These are phyloP conservation scores for Ctenosaura bakeri DNA, from an alignment of 2,797 vertebrate species.

Conservation along the genomic window DNA sequence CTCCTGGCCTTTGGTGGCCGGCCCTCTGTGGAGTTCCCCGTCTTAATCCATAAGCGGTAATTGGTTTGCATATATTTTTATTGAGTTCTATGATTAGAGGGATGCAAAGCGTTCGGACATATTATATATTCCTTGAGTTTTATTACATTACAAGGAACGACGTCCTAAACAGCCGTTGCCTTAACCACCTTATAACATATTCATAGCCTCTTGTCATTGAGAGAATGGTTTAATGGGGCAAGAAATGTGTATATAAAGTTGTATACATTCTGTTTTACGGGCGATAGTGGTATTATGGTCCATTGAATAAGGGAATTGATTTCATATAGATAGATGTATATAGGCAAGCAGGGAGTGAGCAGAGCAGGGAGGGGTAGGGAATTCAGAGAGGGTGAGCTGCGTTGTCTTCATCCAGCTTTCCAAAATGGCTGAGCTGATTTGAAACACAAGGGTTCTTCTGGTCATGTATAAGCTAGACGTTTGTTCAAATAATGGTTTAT, in stretches of 20 bases:
- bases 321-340: slow-evolving; percentile 45
- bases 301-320: slow-evolving; percentile 69
- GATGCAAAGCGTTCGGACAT: slow-evolving; percentile 30
- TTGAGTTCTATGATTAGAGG: slow-evolving; percentile 30
- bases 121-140: slow-evolving; percentile 36
- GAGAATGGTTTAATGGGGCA: slow-evolving; percentile 71
- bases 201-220: slow-evolving; percentile 52
- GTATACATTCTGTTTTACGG: slow-evolving; percentile 57
- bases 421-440: neutral
- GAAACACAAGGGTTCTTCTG: neutral
- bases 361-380: slow-evolving; percentile 27
- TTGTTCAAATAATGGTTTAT: neutral
- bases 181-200: slow-evolving; percentile 60
- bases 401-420: neutral
- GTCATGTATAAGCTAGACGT: neutral
- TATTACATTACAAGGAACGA: slow-evolving; percentile 49
- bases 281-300: slow-evolving; percentile 51
- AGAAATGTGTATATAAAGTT: slow-evolving; percentile 62
- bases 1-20: neutral
- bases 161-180: slow-evolving; percentile 52
- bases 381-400: slow-evolving; percentile 17
- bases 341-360: slow-evolving; percentile 33
- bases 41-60: slow-evolving; percentile 2
- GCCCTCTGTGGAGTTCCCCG: too few species aligned
- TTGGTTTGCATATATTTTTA: slow-evolving; percentile 13